These are phyloP conservation scores for Coregonus ussuriensis DNA, from an alignment of 2,797 vertebrate genomes.

Conservation along the genomic window DNA sequence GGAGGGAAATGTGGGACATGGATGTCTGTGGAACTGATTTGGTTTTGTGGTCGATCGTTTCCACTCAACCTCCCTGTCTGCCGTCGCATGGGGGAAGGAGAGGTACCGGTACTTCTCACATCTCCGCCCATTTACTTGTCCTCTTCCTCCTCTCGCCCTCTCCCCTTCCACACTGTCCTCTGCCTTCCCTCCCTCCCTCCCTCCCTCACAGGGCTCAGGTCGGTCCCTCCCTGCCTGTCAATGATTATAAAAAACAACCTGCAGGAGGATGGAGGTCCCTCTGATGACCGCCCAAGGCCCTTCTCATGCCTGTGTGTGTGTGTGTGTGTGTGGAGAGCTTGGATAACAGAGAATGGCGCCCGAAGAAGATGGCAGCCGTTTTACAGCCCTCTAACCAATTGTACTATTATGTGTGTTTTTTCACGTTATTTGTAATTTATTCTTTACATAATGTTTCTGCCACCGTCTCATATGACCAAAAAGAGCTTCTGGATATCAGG, in stretches of 20 bases:
- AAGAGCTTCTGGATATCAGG: too few relatives aligned
- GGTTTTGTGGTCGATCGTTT: conserved; percentile 28
- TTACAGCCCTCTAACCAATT: too few relatives aligned
- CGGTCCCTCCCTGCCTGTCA: conserved; percentile 44
- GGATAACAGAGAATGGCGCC: too few relatives aligned
- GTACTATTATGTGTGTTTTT: too few relatives aligned
- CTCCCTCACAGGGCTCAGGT: background rate
- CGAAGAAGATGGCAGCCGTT: too few relatives aligned
- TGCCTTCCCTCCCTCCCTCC: conserved; percentile 11
- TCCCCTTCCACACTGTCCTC: background rate
- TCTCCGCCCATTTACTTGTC: background rate
- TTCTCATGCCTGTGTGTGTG: conserved; percentile 32
- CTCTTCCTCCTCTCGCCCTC: background rate
- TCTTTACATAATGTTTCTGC: too few relatives aligned
- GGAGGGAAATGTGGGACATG: conserved; percentile 8
- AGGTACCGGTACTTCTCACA: background rate
- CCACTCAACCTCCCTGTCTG: conserved; percentile 26
- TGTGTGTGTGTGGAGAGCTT: conserved; percentile 29
- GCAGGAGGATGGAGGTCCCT: conserved; percentile 32
- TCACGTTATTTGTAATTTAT: too few relatives aligned
- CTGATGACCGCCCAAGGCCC: conserved; percentile 61
- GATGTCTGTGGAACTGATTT: conserved; percentile 50
- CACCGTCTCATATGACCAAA: too few relatives aligned
- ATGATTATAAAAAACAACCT: conserved; percentile 61
- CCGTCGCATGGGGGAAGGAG: conserved; percentile 3